Base-by-base conservation (phyloP, 2,113 vertebrate genomes). In the Malurus alboscapulatus region DNA sequence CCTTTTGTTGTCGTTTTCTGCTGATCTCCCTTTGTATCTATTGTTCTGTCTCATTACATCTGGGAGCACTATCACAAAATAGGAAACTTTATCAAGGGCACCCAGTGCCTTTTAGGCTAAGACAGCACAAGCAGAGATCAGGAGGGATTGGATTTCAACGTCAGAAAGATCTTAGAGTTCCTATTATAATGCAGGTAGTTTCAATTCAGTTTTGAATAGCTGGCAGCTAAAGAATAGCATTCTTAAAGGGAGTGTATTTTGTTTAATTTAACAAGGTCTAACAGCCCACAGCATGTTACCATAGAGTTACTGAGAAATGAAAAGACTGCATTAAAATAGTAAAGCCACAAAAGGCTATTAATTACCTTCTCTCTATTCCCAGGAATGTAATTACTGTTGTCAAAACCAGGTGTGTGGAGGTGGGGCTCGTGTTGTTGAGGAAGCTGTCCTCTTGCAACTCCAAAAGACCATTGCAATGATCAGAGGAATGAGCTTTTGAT, bases 251-350 rank as follows among this genome's bases (percentile, higher is more conserved):
- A 91, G 55, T 74, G 84, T 87, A 92, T 95, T 97, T 95, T 95
- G 92, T 88, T 97, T 97, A 96, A 96, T 95, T 95, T 96, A 96
- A 96, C 96, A 94, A 93, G 93, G 94, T 91, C 93, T 93, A 96
- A 92, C 90, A 95, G 96, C 93, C 93, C 92, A 87, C 94, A 97
- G 93, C 94, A 34, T 93, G 93, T 88, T 93, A 85, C 95, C 87
- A 59, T 7, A 92, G 92, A 89, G 82, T 93, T 95, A 69, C 88
- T 57, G 84, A 83, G 63, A 84, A 94, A 93, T 95, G 94, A 95
- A 95, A 94, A 93, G 92, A 20, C 86, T 89, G 78, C 88, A 91
- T 93, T 96, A 88, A 96, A 97, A 92, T 93, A 92, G 92, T 81
- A 80, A 85, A 95, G 57, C 88, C 90, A 92, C 94, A 96, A 96